Evolutionary conservation across 1,140 invertebrate genomes (phyloP).

Genomic region (Sitophilus oryzae): DNA sequence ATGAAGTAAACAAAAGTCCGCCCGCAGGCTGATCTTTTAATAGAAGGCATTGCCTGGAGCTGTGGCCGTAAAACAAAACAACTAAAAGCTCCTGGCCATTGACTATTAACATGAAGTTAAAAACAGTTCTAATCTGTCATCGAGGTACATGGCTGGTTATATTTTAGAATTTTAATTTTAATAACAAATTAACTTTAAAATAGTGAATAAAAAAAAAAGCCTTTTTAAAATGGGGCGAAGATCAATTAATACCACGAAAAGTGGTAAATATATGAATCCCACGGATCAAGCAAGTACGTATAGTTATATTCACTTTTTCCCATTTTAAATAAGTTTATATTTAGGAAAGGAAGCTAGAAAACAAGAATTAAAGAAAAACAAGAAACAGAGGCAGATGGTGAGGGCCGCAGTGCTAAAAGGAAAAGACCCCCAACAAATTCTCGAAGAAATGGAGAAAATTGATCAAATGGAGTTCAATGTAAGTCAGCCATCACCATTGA

Average conservation of each 20-base stretch:
- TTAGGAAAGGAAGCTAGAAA: slow-evolving; percentile 95
- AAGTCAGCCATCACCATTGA: slow-evolving; percentile 83
- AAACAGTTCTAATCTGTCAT: no score
- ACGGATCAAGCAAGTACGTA: slow-evolving; percentile 96
- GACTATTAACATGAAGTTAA: no score
- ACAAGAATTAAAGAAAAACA: slow-evolving; percentile 97
- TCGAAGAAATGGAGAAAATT: slow-evolving; percentile 95
- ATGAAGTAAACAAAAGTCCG: no score
- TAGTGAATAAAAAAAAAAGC: no score
- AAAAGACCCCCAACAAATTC: slow-evolving; percentile 91
- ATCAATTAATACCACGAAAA: slow-evolving; percentile 97
- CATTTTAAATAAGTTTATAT: slow-evolving; percentile 22
- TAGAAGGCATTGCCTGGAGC: no score
- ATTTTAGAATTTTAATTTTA: no score
- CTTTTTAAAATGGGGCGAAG: slow-evolving; percentile 91
- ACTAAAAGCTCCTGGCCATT: no score
- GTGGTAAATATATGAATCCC: slow-evolving; percentile 99
- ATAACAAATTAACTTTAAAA: no score
- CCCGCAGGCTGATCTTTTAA: no score
- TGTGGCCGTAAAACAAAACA: no score
- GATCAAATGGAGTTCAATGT: slow-evolving; percentile 98
- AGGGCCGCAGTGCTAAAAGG: slow-evolving; percentile 95
- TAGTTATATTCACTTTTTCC: slow-evolving; percentile 21
- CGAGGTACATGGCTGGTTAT: no score
- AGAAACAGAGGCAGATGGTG: slow-evolving; percentile 92